phyloP scores from a whole-genome alignment of 2,797 vertebrate species.

The Cynopterus sphinx region DNA sequence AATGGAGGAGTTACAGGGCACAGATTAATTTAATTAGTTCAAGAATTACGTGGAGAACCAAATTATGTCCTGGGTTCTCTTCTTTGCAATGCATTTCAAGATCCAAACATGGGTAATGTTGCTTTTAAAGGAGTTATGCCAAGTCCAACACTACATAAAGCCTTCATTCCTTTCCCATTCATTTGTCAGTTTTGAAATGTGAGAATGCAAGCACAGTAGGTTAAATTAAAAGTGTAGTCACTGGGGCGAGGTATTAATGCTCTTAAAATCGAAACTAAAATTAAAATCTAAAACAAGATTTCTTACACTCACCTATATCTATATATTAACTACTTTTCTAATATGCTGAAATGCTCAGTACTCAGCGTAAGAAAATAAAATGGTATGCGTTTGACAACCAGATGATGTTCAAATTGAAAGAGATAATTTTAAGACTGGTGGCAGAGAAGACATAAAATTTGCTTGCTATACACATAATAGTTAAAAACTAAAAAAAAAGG shows the following conservation, averaged over 20 bases:
- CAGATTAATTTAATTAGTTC: slow-evolving; percentile 72
- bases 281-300: slow-evolving; percentile 57
- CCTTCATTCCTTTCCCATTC: slow-evolving; percentile 27
- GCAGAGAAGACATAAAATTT: slow-evolving; percentile 15
- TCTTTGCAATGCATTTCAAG: slow-evolving; percentile 48
- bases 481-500: slow-evolving; percentile 42
- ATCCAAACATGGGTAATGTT: slow-evolving; percentile 64
- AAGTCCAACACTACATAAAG: slow-evolving; percentile 76
- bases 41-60: slow-evolving; percentile 70
- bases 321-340: neutral
- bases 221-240: slow-evolving; percentile 69
- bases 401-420: slow-evolving; percentile 47
- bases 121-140: slow-evolving; percentile 73
- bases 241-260: slow-evolving; percentile 29
- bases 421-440: slow-evolving; percentile 50
- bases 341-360: neutral
- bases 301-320: slow-evolving; percentile 23
- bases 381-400: neutral
- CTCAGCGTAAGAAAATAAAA: slow-evolving; percentile 46
- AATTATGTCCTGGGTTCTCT: slow-evolving; percentile 54
- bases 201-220: slow-evolving; percentile 50
- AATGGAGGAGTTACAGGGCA: neutral
- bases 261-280: slow-evolving; percentile 70
- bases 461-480: slow-evolving; percentile 34
- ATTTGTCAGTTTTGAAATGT: slow-evolving; percentile 62